Conservation (phyloP, 2,113 vertebrate species). For the Nothocercus julius region DNA sequence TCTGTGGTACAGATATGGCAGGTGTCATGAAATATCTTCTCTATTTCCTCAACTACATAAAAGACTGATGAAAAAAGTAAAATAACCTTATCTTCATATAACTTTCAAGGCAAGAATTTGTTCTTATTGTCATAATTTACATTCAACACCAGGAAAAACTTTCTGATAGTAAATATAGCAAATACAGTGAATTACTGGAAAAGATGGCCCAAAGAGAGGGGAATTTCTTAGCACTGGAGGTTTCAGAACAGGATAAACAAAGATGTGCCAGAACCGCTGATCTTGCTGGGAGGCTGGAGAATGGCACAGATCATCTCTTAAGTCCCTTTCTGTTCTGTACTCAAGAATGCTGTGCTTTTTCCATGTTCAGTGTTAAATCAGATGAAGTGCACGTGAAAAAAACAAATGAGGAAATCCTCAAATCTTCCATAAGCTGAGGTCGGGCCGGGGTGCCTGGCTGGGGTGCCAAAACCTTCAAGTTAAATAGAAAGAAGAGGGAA, state of each 20-base stretch:
- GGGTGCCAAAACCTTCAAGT: neutral
- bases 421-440: rapidly evolving
- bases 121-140: neutral
- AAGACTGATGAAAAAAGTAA: neutral
- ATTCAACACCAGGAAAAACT: neutral
- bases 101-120: neutral
- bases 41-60: neutral
- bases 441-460: neutral
- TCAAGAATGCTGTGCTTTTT: neutral
- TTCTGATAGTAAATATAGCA: neutral
- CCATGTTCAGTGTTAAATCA: neutral
- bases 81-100: neutral
- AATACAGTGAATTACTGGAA: neutral
- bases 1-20: neutral
- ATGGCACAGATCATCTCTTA: neutral
- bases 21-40: neutral
- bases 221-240: neutral
- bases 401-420: neutral
- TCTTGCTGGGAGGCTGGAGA: neutral
- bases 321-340: rapidly evolving
- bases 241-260: neutral
- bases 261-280: rapidly evolving
- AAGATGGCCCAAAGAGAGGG: neutral
- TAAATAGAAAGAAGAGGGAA: neutral
- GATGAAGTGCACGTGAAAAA: neutral